Evolutionary conservation across 2,888 invertebrate species (phyloP).

Genomic region (Deilephila porcellus): DNA sequence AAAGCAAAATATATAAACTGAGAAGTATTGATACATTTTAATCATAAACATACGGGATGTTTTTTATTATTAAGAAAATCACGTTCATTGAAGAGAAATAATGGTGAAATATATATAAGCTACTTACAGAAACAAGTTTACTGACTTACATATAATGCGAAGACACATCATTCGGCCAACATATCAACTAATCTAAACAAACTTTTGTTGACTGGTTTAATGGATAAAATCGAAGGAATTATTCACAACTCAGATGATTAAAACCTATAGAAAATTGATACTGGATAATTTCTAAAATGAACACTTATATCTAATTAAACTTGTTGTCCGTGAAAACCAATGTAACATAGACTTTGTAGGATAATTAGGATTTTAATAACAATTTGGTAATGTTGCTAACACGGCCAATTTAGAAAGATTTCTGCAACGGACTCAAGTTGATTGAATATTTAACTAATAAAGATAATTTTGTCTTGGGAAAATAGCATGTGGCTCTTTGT

Average conservation of each 20-base stretch:
- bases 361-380: neutral
- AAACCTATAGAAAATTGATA: neutral
- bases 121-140: too few relatives aligned
- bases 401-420: neutral
- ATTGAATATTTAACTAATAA: slow-evolving; percentile 56
- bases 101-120: too few relatives aligned
- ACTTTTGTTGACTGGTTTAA: neutral
- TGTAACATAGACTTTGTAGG: neutral
- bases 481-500: slow-evolving; percentile 89
- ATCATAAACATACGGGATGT: too few relatives aligned
- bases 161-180: too few relatives aligned
- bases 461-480: slow-evolving; percentile 86
- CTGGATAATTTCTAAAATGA: neutral
- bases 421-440: neutral
- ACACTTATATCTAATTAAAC: slow-evolving; percentile 1
- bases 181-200: too few relatives aligned
- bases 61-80: too few relatives aligned
- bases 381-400: neutral
- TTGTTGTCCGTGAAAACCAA: slow-evolving; percentile 14
- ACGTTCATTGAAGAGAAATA: too few relatives aligned
- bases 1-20: too few relatives aligned
- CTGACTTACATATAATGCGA: too few relatives aligned
- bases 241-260: neutral
- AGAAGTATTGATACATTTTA: too few relatives aligned
- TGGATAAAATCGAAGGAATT: neutral